Evolutionary conservation across 2,113 vertebrate species (phyloP).

Genomic region (Azemiops feae): DNA sequence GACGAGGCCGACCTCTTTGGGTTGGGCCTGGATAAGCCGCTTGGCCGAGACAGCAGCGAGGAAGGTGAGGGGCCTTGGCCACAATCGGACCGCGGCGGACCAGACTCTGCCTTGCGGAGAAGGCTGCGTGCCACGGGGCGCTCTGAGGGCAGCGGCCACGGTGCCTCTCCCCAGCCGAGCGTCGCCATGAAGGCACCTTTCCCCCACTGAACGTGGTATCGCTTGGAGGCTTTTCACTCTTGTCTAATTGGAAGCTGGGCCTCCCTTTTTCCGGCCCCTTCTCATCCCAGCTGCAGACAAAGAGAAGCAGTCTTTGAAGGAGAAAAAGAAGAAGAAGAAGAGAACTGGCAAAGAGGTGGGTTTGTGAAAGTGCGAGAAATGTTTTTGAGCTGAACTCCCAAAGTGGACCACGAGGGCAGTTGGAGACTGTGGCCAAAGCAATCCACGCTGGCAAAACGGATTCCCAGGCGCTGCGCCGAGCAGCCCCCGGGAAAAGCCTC

Average conservation of each 20-base stretch:
- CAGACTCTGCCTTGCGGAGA: not conserved
- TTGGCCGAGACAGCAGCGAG: conserved; percentile 79
- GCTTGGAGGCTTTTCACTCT: not conserved
- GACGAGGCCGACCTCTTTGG: conserved; percentile 86
- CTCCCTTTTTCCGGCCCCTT: not conserved
- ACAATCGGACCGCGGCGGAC: not conserved
- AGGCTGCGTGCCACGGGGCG: too few relatives aligned
- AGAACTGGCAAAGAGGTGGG: conserved; percentile 87
- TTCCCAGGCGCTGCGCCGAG: not conserved
- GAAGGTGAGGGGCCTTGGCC: conserved; percentile 74
- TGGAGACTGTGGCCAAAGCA: not conserved
- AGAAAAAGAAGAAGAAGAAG: conserved; percentile 95
- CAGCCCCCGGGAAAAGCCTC: not conserved
- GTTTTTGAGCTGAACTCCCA: not conserved
- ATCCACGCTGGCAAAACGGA: not conserved
- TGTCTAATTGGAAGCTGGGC: not conserved
- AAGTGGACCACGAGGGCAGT: not conserved
- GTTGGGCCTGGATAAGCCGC: conserved; percentile 79
- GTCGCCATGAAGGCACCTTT: fast-evolving
- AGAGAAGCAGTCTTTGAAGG: conserved; percentile 78
- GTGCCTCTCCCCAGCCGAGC: too few relatives aligned
- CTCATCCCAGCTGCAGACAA: conserved; percentile 71
- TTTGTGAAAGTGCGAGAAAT: not conserved
- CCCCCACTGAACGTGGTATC: not conserved
- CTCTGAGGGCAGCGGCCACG: not conserved